Conservation (phyloP, 2,113 vertebrate genomes). For the Diadophis punctatus region DNA sequence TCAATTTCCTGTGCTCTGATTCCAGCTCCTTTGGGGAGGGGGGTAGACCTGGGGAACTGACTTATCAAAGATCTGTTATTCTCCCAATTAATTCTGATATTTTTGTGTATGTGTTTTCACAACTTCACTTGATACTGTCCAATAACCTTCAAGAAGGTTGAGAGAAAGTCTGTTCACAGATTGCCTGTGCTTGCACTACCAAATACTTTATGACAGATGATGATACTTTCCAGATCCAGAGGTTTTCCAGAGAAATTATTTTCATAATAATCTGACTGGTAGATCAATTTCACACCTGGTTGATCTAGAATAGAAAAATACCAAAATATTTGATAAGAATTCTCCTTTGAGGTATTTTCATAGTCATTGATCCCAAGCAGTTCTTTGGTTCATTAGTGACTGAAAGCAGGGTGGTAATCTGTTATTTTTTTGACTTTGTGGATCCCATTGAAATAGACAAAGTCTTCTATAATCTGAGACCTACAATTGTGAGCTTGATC, state of each 20-base stretch:
- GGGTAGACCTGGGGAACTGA: not conserved
- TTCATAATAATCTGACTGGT: not conserved
- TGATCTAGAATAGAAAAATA: not conserved
- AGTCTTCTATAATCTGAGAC: not conserved
- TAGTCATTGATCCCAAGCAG: not conserved
- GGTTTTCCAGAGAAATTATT: not conserved
- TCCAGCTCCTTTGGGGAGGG: not conserved
- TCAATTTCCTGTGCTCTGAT: not conserved
- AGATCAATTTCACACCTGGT: not conserved
- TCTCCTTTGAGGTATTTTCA: not conserved
- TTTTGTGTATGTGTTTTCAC: not conserved
- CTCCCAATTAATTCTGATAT: not conserved
- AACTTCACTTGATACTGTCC: not conserved
- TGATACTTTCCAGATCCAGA: not conserved
- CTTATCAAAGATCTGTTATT: not conserved
- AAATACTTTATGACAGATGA: not conserved
- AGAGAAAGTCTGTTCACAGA: not conserved
- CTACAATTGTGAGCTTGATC: not conserved
- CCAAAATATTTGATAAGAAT: not conserved
- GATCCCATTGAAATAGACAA: not conserved
- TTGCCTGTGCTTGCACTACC: not conserved
- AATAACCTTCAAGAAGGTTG: not conserved
- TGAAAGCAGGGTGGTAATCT: not conserved
- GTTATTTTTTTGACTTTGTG: not conserved
- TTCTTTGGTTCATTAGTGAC: not conserved